Evolutionary conservation across 1,140 invertebrate genomes (phyloP).

Genomic region (Aleiodes sp.): DNA sequence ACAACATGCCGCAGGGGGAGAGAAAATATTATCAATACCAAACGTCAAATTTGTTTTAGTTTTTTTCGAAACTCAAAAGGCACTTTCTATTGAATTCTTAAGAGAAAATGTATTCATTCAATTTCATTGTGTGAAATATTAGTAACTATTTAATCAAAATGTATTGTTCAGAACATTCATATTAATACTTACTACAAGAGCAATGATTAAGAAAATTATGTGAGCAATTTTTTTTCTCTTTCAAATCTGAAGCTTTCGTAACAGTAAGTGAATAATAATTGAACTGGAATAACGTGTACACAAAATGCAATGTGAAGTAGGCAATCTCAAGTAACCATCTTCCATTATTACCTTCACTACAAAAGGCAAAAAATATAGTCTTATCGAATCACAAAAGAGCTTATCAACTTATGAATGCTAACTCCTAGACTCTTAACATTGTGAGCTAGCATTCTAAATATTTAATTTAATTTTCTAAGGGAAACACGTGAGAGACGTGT

Average conservation of each 20-base stretch:
- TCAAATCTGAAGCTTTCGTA: neutral
- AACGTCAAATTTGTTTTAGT: neutral
- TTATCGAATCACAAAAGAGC: neutral
- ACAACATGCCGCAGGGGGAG: neutral
- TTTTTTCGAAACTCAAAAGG: too few species aligned
- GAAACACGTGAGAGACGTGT: neutral
- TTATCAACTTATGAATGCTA: neutral
- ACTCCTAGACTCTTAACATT: too few species aligned
- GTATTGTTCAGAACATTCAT: too few species aligned
- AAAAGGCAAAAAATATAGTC: neutral
- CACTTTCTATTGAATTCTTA: too few species aligned
- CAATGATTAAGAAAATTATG: too few species aligned
- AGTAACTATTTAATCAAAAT: too few species aligned
- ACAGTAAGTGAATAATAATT: neutral
- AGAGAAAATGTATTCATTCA: too few species aligned
- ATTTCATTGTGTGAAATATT: too few species aligned
- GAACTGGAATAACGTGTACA: neutral
- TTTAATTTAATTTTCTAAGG: conserved; percentile 34
- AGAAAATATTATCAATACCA: conserved; percentile 1
- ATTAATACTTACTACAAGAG: too few species aligned
- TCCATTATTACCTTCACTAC: neutral
- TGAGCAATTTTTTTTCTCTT: neutral
- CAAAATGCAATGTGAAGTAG: conserved; percentile 6
- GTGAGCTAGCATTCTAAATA: neutral
- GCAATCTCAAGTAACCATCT: neutral